Evolutionary conservation across 2,888 invertebrate species (phyloP).

Genomic region (Zeuzera pyrina): DNA sequence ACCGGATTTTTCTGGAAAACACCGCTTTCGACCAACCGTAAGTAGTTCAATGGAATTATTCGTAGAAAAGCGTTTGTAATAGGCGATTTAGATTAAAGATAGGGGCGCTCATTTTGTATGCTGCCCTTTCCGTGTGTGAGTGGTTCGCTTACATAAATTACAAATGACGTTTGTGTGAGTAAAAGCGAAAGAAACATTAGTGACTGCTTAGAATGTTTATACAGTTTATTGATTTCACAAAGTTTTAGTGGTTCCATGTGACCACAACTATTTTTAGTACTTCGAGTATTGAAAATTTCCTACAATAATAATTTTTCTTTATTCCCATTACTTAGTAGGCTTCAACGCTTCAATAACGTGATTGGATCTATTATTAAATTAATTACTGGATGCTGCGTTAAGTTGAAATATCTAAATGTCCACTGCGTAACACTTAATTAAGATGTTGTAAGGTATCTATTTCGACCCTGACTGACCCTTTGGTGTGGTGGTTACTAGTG

Average conservation of each 20-base stretch:
- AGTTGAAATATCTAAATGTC: too few relatives aligned
- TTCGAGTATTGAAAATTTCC: too few relatives aligned
- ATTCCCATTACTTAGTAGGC: too few relatives aligned
- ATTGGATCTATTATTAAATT: too few relatives aligned
- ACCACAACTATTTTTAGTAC: neutral
- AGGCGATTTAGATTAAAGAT: constrained; percentile 10
- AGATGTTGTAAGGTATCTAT: too few relatives aligned
- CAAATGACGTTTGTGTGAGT: constrained; percentile 12
- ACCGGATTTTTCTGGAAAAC: constrained; percentile 41
- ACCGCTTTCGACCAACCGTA: constrained; percentile 34
- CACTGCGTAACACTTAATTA: too few relatives aligned
- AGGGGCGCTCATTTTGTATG: constrained; percentile 8
- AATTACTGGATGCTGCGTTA: too few relatives aligned
- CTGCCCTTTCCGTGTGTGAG: constrained; percentile 11
- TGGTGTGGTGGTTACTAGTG: too few relatives aligned
- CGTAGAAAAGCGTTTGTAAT: constrained; percentile 10
- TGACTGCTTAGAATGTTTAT: constrained; percentile 33
- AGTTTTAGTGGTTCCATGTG: constrained; percentile 23
- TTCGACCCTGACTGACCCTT: too few relatives aligned
- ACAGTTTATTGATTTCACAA: constrained; percentile 42
- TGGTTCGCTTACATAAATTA: neutral
- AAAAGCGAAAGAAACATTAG: constrained; percentile 34
- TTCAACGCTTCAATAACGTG: too few relatives aligned
- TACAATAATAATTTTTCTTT: too few relatives aligned
- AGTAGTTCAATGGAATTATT: constrained; percentile 30